phyloP scores from a whole-genome alignment of 1,140 invertebrate genomes.

The Euborellia annulipes region DNA sequence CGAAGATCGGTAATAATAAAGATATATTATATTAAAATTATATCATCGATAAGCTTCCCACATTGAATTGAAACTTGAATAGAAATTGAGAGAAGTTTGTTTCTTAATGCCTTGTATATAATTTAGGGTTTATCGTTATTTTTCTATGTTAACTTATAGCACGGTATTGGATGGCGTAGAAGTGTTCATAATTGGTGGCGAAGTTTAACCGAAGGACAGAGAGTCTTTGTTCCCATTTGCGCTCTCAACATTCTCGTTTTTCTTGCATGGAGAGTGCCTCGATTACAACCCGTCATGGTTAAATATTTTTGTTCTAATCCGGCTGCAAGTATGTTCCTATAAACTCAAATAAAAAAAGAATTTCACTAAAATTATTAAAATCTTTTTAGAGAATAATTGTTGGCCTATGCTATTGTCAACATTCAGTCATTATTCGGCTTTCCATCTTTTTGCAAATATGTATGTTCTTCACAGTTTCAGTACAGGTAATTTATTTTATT shows the following conservation, averaged over 20 bases:
- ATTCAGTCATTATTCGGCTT: slow-evolving; percentile 78
- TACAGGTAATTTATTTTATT: slow-evolving; percentile 16
- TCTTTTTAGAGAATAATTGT: slow-evolving; percentile 27
- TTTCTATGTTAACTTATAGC: slow-evolving; percentile 5
- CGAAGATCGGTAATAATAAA: slow-evolving; percentile 28
- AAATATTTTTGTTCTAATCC: slow-evolving; percentile 77
- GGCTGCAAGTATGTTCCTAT: slow-evolving; percentile 40
- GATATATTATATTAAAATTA: too few species aligned
- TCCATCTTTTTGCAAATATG: slow-evolving; percentile 89
- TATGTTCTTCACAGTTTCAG: slow-evolving; percentile 81
- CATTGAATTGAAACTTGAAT: slow-evolving; percentile 4
- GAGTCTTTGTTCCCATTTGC: slow-evolving; percentile 64
- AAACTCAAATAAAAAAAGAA: slow-evolving; percentile 3
- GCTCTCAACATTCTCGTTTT: slow-evolving; percentile 66
- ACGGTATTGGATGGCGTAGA: slow-evolving; percentile 26
- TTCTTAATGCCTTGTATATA: slow-evolving; percentile 10
- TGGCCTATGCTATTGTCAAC: slow-evolving; percentile 81
- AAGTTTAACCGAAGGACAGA: slow-evolving; percentile 51
- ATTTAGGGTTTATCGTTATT: slow-evolving; percentile 11
- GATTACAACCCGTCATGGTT: slow-evolving; percentile 56
- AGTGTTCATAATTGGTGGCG: slow-evolving; percentile 59
- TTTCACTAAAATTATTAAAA: not conserved
- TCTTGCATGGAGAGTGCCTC: slow-evolving; percentile 61
- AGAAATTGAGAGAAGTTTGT: slow-evolving; percentile 6
- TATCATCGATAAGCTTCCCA: too few species aligned